These are phyloP conservation scores for Tamias sibiricus DNA, from an alignment of 2,113 vertebrate genomes.

Conservation along the genomic window DNA sequence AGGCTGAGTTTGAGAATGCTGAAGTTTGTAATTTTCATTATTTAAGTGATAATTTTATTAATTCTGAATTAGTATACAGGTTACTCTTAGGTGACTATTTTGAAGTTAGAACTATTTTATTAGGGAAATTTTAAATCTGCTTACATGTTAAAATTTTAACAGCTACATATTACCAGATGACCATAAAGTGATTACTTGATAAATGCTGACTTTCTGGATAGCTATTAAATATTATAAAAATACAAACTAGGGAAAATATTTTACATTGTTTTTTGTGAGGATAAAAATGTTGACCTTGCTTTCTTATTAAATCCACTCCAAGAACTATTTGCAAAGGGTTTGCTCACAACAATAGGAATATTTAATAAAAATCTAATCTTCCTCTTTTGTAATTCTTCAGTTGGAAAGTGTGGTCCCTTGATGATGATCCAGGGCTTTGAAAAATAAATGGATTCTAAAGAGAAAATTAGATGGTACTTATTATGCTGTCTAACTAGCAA, in stretches of 20 bases:
- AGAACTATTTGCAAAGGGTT: slow-evolving; percentile 81
- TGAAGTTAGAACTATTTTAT: background rate
- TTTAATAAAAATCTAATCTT: slow-evolving; percentile 87
- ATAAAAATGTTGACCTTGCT: slow-evolving; percentile 65
- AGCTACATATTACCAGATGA: background rate
- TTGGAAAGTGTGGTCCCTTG: slow-evolving; percentile 86
- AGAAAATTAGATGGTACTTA: slow-evolving; percentile 91
- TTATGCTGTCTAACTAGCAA: slow-evolving; percentile 89
- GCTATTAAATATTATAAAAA: slow-evolving; percentile 42
- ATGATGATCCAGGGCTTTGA: slow-evolving; percentile 86
- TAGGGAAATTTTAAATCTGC: background rate
- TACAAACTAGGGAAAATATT: slow-evolving; percentile 54
- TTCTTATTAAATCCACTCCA: slow-evolving; percentile 73
- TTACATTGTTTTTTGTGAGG: slow-evolving; percentile 57
- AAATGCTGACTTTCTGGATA: slow-evolving; percentile 24
- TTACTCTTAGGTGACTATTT: slow-evolving; percentile 14
- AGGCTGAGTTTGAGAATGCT: background rate
- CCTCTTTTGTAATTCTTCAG: slow-evolving; percentile 86
- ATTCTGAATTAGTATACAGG: background rate
- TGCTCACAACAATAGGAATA: slow-evolving; percentile 81
- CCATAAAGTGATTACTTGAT: background rate
- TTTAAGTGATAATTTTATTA: background rate
- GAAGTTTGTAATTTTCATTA: background rate
- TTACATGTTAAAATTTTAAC: background rate
- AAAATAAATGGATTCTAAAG: slow-evolving; percentile 91